Conservation (phyloP, 2,888 invertebrate genomes). For the Epistrophe eligans region DNA sequence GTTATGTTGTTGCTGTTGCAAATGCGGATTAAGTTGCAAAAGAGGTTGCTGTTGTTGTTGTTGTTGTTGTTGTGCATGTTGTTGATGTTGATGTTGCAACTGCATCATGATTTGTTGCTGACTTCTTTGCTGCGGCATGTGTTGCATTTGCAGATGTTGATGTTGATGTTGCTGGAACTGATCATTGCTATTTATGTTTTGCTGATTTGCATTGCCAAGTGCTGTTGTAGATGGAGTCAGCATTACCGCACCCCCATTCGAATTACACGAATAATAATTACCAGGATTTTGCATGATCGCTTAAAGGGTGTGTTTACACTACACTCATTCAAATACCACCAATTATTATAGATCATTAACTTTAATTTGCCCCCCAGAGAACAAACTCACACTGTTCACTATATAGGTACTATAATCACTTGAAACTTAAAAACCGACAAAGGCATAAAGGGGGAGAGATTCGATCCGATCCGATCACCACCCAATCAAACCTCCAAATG, state of each 20-base stretch:
- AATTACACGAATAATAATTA: slow-evolving; percentile 76
- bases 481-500: slow-evolving; percentile 63
- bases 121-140: slow-evolving; percentile 15
- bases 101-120: slow-evolving; percentile 35
- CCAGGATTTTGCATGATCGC: slow-evolving; percentile 76
- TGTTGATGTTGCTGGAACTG: slow-evolving; percentile 48
- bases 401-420: background rate
- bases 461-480: slow-evolving; percentile 53
- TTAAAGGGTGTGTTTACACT: slow-evolving; percentile 72
- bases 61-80: slow-evolving; percentile 37
- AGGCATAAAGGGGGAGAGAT: background rate
- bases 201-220: slow-evolving; percentile 70
- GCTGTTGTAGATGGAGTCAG: slow-evolving; percentile 58
- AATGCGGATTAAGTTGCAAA: slow-evolving; percentile 28
- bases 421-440: slow-evolving; percentile 3
- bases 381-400: slow-evolving; percentile 18
- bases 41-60: slow-evolving; percentile 34
- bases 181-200: slow-evolving; percentile 63
- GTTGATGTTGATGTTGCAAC: slow-evolving; percentile 18
- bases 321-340: slow-evolving; percentile 74
- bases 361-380: slow-evolving; percentile 65
- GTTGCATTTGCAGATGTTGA: slow-evolving; percentile 16
- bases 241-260: slow-evolving; percentile 76
- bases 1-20: slow-evolving; percentile 43
- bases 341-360: slow-evolving; percentile 73